Evolutionary conservation across 2,113 vertebrate species (phyloP).

Genomic region (Sisor rabdophorus): DNA sequence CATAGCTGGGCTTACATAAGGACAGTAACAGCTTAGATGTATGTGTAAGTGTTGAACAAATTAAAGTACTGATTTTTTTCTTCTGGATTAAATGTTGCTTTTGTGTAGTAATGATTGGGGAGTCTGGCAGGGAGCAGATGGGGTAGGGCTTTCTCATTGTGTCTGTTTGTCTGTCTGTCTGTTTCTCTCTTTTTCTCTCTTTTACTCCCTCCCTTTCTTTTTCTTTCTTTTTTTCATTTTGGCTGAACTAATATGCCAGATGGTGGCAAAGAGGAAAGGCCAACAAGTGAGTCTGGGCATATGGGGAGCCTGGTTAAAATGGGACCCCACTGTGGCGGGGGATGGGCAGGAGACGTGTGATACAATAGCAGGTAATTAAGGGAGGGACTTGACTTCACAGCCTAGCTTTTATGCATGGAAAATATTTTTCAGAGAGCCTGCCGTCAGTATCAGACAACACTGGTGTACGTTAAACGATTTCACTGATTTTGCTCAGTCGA

Average conservation of each 20-base stretch:
- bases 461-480: conserved; percentile 30
- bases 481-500: conserved; percentile 39
- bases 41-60: conserved; percentile 75
- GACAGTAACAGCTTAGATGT: conserved; percentile 8
- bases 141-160: conserved; percentile 75
- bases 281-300: conserved; percentile 94
- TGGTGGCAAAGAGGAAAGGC: conserved; percentile 87
- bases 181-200: conserved; percentile 29
- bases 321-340: conserved; percentile 85
- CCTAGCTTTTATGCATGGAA: conserved; percentile 47
- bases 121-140: conserved; percentile 86
- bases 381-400: conserved; percentile 71
- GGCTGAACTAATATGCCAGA: conserved; percentile 93
- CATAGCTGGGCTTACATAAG: conserved; percentile 1
- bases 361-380: conserved; percentile 77
- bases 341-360: conserved; percentile 70
- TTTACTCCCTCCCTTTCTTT: conserved; percentile 50
- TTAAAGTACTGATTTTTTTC: conserved; percentile 81
- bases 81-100: conserved; percentile 90
- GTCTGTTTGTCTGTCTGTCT: conserved; percentile 65
- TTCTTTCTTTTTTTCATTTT: conserved; percentile 69
- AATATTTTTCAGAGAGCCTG: conserved; percentile 52
- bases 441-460: conserved; percentile 44
- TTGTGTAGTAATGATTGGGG: conserved; percentile 82
- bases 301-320: conserved; percentile 99